These are phyloP conservation scores for Gymnoscopelus microlampas DNA, from an alignment of 2,797 vertebrate genomes.

Conservation along the genomic window DNA sequence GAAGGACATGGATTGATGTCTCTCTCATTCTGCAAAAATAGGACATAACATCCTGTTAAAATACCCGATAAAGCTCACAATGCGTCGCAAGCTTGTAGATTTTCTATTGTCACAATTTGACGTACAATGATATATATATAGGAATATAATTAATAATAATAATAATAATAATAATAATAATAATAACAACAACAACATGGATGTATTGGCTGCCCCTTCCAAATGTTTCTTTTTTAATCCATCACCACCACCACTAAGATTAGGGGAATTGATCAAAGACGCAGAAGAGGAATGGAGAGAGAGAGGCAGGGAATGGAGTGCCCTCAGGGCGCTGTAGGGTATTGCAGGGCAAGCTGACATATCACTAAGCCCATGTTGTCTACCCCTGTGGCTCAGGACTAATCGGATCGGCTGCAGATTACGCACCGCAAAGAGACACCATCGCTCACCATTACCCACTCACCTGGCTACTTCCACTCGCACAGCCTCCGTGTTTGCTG, in stretches of 20 bases:
- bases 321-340: constrained; percentile 30
- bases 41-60: no score
- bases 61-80: no score
- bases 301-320: constrained; percentile 30
- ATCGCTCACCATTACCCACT: constrained; percentile 43
- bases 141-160: no score
- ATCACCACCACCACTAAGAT: constrained; percentile 32
- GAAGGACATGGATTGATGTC: no score
- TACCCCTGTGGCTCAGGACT: constrained; percentile 56
- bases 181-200: no score
- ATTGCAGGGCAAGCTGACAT: constrained; percentile 53
- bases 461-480: constrained; percentile 59
- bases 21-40: no score
- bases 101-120: no score
- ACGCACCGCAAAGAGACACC: constrained; percentile 47
- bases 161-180: no score
- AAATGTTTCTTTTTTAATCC: no score
- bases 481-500: neutral
- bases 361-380: constrained; percentile 71
- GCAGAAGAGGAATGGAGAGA: constrained; percentile 38
- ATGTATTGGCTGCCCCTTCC: no score
- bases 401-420: constrained; percentile 72
- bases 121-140: no score
- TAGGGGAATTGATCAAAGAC: constrained; percentile 51
- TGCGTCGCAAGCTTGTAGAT: no score